Percentiles rank a stretch among this genome's conserved stretches.
These are phyloP conservation scores for Addax nasomaculatus DNA, from an alignment of 2,113 vertebrate genomes.

Conservation along the genomic window DNA sequence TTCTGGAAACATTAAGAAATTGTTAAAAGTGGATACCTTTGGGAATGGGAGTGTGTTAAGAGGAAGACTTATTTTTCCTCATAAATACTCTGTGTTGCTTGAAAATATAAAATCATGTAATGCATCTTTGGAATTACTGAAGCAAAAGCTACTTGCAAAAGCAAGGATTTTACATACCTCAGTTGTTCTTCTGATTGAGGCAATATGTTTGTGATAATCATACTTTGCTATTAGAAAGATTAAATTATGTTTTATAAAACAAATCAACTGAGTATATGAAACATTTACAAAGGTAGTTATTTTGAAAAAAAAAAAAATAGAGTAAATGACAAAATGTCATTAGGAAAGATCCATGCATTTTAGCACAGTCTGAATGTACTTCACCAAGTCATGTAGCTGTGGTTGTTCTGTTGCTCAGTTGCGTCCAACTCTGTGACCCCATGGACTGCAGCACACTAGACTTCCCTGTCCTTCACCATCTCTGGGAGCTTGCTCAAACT, in stretches of 20 bases:
- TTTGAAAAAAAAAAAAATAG: neutral
- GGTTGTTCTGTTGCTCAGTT: neutral
- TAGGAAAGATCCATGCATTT: neutral
- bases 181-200: neutral
- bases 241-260: slow-evolving; percentile 42
- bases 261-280: slow-evolving; percentile 27
- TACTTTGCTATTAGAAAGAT: neutral
- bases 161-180: neutral
- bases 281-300: neutral
- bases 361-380: neutral
- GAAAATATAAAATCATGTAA: neutral
- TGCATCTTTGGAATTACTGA: neutral
- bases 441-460: neutral
- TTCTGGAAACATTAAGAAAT: slow-evolving; percentile 1
- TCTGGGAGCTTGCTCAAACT: neutral
- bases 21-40: neutral
- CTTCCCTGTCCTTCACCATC: neutral
- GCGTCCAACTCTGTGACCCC: neutral
- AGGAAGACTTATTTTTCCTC: neutral
- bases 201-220: slow-evolving; percentile 30
- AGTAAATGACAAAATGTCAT: neutral
- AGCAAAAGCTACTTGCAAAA: slow-evolving; percentile 4
- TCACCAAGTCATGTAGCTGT: neutral
- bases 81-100: neutral
- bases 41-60: neutral